Base-by-base conservation (phyloP, 2,113 vertebrate genomes). In the Hemiscyllium ocellatum region DNA sequence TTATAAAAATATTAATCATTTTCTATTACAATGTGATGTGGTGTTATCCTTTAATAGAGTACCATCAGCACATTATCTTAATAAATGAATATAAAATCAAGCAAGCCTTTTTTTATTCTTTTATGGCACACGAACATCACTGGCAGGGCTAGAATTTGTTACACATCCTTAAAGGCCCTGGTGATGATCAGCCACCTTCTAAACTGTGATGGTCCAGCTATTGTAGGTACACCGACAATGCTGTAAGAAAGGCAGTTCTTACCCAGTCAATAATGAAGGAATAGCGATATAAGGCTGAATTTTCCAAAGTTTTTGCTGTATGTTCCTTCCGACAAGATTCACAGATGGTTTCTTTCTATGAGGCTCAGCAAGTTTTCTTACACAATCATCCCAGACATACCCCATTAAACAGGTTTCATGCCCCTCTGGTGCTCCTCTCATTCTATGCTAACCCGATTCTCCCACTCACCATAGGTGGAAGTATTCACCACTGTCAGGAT, bases 31-130 rank as follows among this genome's bases (percentile, higher is more conserved):
- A 95, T 70, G 69, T 95, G 94, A 95, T 72, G 68, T 72, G 94
- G 72, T 72, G 68, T 72, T 95, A 95, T 95, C 94, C 68, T 95
- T 72, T 95, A 95, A 93, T 68, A 93, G 61, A 93, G 61, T 66
- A 65, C 20, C 89, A 93, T 22, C 33, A 7, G 89, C 89, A 93
- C 89, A 93, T 95, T 95, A 95, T 95, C 69, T 72, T 95, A 72
- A 95, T 95, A 95, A 76, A 95, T 95, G 68, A 95, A 95, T 95
- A 47, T 72, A 95, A 95, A 95, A 72, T 95, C 94, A 95, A 72
- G 72, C 17, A 52, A 52, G 94, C 47, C 26, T 76, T 76, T 76
- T 70, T 33, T 76, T 33, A 76, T 76, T 76, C 72, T 76, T 76
- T 76, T 33, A 76, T 76, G 72, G 72, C 26, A 13, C 33, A 33